phyloP scores from a whole-genome alignment of 2,113 vertebrate genomes.

The Rhombomys opimus region DNA sequence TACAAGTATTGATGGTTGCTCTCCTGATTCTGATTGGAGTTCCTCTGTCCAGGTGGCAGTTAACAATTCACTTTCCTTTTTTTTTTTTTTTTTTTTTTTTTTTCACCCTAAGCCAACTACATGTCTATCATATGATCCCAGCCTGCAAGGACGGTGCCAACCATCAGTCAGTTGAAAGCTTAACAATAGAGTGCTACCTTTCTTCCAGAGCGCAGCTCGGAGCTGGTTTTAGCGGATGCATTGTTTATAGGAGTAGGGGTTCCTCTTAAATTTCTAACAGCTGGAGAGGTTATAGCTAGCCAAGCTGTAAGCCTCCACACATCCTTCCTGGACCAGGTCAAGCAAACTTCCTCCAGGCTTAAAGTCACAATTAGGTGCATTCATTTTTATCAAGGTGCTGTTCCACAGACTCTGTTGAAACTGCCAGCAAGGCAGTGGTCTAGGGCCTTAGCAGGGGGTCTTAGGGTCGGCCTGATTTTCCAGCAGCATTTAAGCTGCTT shows the following conservation, averaged over 20 bases:
- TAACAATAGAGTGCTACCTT: background rate
- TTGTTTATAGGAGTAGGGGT: background rate
- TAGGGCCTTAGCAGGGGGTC: too few species aligned
- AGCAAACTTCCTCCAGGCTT: background rate
- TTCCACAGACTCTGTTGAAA: background rate
- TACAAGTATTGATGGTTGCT: background rate
- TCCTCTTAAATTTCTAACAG: background rate
- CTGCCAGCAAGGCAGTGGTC: background rate
- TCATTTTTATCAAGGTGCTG: background rate
- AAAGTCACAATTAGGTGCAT: background rate
- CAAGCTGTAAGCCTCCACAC: background rate
- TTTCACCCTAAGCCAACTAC: background rate
- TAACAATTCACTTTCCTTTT: slow-evolving; percentile 9
- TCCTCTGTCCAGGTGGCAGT: slow-evolving; percentile 10
- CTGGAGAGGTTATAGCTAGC: background rate
- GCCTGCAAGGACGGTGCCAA: background rate
- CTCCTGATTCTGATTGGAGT: background rate
- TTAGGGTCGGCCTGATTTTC: background rate
- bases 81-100: background rate
- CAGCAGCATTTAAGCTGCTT: background rate
- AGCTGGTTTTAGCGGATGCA: slow-evolving; percentile 7
- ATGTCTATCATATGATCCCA: background rate
- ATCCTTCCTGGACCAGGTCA: background rate
- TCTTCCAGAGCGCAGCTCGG: background rate
- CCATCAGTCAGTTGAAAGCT: background rate